Conservation (phyloP, 2,797 vertebrate species). For the Loriculus beryllinus region DNA sequence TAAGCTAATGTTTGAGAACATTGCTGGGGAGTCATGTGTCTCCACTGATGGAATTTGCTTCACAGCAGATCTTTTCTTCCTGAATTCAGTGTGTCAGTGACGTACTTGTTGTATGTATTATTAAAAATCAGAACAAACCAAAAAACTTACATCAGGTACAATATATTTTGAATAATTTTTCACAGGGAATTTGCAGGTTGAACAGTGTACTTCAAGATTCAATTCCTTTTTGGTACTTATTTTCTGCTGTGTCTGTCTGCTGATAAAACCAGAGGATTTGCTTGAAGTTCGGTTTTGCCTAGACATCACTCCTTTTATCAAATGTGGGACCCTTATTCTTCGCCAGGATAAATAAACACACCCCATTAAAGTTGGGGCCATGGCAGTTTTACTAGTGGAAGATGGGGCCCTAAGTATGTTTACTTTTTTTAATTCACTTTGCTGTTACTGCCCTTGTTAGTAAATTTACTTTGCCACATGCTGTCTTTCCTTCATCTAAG, state of each 20-base stretch:
- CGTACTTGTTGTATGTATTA: neutral
- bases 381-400: neutral
- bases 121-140: neutral
- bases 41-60: neutral
- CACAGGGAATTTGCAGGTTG: neutral
- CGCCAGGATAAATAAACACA: neutral
- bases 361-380: neutral
- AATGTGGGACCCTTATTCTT: neutral
- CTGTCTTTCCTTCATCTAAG: neutral
- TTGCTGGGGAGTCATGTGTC: neutral
- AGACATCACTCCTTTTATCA: neutral
- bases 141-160: fast-evolving
- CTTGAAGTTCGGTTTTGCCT: neutral
- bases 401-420: neutral
- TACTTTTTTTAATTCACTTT: neutral
- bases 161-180: neutral
- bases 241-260: neutral
- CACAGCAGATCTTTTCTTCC: neutral
- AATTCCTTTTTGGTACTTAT: neutral
- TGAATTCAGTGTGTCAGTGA: neutral
- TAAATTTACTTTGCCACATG: neutral
- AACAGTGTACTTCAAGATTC: neutral
- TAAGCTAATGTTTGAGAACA: neutral
- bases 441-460: neutral
- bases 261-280: neutral